Percentiles rank a stretch among this genome's conserved stretches.
Conservation (phyloP, 2,113 vertebrate species). For the Nasalis larvatus region DNA sequence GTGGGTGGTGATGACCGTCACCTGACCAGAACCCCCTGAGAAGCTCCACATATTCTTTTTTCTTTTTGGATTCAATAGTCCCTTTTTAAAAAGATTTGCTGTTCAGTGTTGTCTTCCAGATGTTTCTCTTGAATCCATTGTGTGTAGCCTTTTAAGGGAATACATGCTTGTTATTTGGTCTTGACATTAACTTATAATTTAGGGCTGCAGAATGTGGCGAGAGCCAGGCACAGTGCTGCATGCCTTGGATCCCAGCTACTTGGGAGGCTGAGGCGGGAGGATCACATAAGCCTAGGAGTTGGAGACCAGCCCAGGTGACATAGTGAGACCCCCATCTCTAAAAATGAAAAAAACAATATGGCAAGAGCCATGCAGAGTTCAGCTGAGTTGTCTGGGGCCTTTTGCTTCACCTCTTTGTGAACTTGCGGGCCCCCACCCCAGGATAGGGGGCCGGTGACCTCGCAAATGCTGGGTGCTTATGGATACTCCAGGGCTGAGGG, state of each 20-base stretch:
- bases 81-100: neutral
- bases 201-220: neutral
- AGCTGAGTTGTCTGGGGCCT: fast-evolving
- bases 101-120: fast-evolving
- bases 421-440: fast-evolving
- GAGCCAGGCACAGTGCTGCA: too few relatives aligned
- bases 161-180: fast-evolving
- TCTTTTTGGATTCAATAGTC: neutral
- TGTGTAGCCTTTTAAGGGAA: neutral
- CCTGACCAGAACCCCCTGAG: neutral
- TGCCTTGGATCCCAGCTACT: too few relatives aligned
- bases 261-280: too few relatives aligned
- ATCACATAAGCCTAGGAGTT: too few relatives aligned
- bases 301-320: too few relatives aligned
- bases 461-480: fast-evolving
- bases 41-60: neutral
- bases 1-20: neutral
- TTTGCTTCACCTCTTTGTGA: fast-evolving
- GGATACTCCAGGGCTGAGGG: neutral
- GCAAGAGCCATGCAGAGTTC: fast-evolving
- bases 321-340: too few relatives aligned
- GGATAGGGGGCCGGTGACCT: neutral
- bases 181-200: fast-evolving
- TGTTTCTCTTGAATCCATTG: fast-evolving
- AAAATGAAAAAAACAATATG: too few relatives aligned